phyloP scores from a whole-genome alignment of 2,888 invertebrate genomes.

The Dicyrtomina minuta region DNA sequence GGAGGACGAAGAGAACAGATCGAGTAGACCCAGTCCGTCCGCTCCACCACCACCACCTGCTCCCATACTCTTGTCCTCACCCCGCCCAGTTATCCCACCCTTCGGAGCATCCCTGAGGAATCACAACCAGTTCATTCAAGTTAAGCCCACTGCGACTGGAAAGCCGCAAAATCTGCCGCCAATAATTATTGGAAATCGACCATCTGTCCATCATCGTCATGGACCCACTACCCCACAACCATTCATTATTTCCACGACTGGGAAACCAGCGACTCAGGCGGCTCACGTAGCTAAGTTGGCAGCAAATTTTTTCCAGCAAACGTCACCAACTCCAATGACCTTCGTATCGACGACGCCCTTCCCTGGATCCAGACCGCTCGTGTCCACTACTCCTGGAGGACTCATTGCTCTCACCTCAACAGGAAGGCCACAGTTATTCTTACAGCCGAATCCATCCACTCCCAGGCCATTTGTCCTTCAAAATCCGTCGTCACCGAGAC shows the following conservation, averaged over 20 bases:
- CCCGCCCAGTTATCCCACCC: not conserved
- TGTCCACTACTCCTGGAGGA: constrained; percentile 3
- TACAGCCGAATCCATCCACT: not conserved
- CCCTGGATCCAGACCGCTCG: not conserved
- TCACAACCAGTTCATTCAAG: not conserved
- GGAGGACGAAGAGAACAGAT: constrained; percentile 1
- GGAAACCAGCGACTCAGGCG: constrained; percentile 4
- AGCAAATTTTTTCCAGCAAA: not conserved
- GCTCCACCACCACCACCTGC: constrained; percentile 1
- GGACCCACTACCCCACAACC: constrained; percentile 22
- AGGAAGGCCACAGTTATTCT: not conserved
- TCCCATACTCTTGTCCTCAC: not conserved
- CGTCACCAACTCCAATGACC: constrained; percentile 21
- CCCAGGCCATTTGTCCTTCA: constrained; percentile 25
- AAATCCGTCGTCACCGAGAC: constrained; percentile 30
- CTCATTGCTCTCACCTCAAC: constrained; percentile 5
- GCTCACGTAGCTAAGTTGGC: too few relatives aligned
- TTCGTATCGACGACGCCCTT: constrained; percentile 32
- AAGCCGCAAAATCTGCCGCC: constrained; percentile 5
- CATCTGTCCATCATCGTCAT: not conserved
- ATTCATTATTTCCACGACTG: constrained; percentile 14
- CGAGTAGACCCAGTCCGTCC: not conserved
- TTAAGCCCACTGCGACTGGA: not conserved
- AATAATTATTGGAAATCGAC: constrained; percentile 16
- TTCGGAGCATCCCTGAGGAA: not conserved